These are phyloP conservation scores for Pimpla rufipes DNA, from an alignment of 2,888 invertebrate species.

Conservation along the genomic window DNA sequence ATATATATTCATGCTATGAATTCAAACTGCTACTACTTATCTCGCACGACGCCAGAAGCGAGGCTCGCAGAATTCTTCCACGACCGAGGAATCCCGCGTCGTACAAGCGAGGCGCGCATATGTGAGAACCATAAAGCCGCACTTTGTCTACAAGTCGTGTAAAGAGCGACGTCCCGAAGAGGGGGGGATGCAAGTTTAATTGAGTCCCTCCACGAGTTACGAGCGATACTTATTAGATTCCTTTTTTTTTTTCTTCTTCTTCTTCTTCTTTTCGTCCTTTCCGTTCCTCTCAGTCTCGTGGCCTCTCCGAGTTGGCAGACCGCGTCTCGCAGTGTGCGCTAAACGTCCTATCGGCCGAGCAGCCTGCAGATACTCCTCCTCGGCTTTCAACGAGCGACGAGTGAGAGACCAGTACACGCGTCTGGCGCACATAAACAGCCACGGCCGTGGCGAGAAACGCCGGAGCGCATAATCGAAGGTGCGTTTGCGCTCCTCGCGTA, in stretches of 20 bases:
- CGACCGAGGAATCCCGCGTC: constrained; percentile 1
- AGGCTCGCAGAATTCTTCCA: constrained; percentile 13
- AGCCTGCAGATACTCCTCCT: constrained; percentile 23
- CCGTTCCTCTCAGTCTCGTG: neutral
- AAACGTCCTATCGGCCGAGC: neutral
- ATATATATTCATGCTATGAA: constrained; percentile 49
- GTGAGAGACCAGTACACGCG: constrained; percentile 34
- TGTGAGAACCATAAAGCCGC: constrained; percentile 63
- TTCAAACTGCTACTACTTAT: constrained; percentile 52
- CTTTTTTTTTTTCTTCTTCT: neutral
- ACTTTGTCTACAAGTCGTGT: constrained; percentile 56
- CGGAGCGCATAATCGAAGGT: constrained; percentile 40
- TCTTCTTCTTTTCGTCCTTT: constrained; percentile 15
- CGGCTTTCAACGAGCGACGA: constrained; percentile 53
- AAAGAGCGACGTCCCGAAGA: constrained; percentile 42
- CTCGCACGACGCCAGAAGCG: constrained; percentile 3
- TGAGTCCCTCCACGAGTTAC: constrained; percentile 65
- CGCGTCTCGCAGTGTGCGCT: constrained; percentile 17
- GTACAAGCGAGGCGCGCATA: constrained; percentile 42
- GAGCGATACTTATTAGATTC: constrained; percentile 59
- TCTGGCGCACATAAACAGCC: constrained; percentile 51
- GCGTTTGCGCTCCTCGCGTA: constrained; percentile 42
- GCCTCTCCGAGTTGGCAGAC: neutral
- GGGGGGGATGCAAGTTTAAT: constrained; percentile 60
- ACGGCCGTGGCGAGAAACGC: constrained; percentile 7